Conservation (phyloP, 2,113 vertebrate species). For the Vimba vimba region DNA sequence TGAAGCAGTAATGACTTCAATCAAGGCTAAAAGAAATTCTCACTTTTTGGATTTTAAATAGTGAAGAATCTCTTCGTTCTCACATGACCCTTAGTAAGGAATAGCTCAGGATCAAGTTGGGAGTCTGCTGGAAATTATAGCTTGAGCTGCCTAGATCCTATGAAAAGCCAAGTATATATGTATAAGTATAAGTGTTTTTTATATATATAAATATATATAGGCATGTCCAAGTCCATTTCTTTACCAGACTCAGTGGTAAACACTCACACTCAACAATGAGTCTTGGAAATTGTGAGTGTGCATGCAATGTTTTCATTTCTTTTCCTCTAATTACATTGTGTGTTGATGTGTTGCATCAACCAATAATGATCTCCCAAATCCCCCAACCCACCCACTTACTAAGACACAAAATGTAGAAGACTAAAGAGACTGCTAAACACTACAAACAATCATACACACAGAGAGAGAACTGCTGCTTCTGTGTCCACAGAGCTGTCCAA, state of each 20-base stretch:
- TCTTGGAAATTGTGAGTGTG: constrained; percentile 37
- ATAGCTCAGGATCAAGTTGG: background rate
- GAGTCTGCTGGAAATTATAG: constrained; percentile 6
- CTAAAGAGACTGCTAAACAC: constrained; percentile 22
- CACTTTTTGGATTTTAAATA: constrained; percentile 47
- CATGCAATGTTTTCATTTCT: constrained; percentile 66
- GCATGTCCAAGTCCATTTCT: background rate
- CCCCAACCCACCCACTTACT: constrained; percentile 53
- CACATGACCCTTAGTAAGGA: constrained; percentile 32
- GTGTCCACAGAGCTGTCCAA: constrained; percentile 26
- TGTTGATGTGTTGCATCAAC: constrained; percentile 62
- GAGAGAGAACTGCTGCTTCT: background rate
- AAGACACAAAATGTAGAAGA: constrained; percentile 26
- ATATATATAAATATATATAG: background rate
- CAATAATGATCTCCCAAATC: constrained; percentile 69
- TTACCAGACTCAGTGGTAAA: background rate
- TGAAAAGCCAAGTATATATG: constrained; percentile 25
- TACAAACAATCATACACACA: constrained; percentile 44
- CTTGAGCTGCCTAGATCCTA: constrained; percentile 22
- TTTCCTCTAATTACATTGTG: constrained; percentile 65
- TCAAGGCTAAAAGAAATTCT: constrained; percentile 46
- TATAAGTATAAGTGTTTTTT: too few relatives aligned
- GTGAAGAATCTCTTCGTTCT: constrained; percentile 44
- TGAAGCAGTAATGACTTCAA: constrained; percentile 56
- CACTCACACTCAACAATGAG: background rate